Evolutionary conservation across 2,797 vertebrate genomes (phyloP), one percentile per base, ranked within the genome.

Genomic region (Sebastes diploproa): DNA sequence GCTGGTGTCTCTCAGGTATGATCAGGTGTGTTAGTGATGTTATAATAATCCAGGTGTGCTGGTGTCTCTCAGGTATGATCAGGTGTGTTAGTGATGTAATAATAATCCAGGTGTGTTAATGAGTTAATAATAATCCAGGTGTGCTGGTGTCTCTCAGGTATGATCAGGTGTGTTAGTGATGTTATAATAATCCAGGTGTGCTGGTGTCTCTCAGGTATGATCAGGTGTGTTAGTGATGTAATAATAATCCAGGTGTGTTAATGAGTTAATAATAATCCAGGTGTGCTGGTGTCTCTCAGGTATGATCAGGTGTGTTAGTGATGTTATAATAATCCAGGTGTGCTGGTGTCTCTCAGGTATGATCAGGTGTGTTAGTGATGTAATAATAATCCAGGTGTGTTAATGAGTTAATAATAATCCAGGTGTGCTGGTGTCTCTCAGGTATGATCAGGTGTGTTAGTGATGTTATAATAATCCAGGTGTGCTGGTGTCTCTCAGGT

Each of bases 371-470:
- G 59, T 63, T 68, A 2, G 14, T 52, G 7, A 5, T 2, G 65
- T 22, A 22, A 32, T 9, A 22, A 10, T 54, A 8, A 32, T 68
- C 12, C 29, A 67, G 20, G 12, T 25, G 32, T 63, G 34, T 3
- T 32, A 8, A 10, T 55, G 52, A 12, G 32, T 30, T 22, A 22
- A 32, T 9, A 22, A 10, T 54, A 8, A 32, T 68, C 12, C 29
- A 67, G 20, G 12, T 25, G 32, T 63, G 34, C 6, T 32, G 32
- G 32, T 30, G 29, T 30, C 29, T 30, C 29, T 36, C 30, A 54
- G 63, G 18, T 70, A 12, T 98, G 23, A 23, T 23, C 23, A 23
- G 23, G 23, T 23, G 23, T 23, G 23, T 23, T 23, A 23, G 23
- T 23, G 23, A 23, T 23, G 23, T 23, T 23, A 23, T 25, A 25